These are phyloP conservation scores for Garrulus glandarius DNA, from an alignment of 2,797 vertebrate genomes.

Conservation along the genomic window DNA sequence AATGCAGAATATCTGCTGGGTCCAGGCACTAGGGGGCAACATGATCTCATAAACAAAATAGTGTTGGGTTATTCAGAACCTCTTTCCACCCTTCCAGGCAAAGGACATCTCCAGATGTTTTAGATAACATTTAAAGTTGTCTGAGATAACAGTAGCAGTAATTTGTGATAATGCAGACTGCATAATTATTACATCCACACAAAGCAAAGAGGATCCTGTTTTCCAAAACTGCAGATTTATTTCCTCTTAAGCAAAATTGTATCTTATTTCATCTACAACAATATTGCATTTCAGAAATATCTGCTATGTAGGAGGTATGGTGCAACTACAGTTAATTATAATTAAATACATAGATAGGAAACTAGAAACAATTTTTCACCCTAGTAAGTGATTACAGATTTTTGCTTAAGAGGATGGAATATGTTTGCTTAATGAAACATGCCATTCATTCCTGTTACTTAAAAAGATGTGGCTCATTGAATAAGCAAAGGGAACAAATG, in stretches of 20 bases:
- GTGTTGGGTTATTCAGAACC: rapidly evolving
- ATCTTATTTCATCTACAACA: background rate
- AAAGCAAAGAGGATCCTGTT: background rate
- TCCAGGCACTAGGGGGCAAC: conserved; percentile 37
- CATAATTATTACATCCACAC: background rate
- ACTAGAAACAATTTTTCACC: background rate
- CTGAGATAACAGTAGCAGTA: background rate
- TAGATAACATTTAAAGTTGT: background rate
- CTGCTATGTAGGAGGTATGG: background rate
- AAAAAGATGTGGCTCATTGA: background rate
- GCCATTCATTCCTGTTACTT: background rate
- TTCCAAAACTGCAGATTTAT: background rate
- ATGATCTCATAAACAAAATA: background rate
- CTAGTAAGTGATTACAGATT: background rate
- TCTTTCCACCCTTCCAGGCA: background rate
- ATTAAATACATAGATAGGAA: background rate
- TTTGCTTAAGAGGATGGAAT: background rate
- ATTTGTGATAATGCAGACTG: background rate
- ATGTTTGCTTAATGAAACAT: background rate
- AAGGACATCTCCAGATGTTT: background rate
- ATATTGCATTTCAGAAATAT: background rate
- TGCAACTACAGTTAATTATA: background rate
- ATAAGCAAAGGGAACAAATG: background rate
- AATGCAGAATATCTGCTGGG: background rate
- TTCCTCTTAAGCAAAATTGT: background rate